Conservation (phyloP, 2,113 vertebrate genomes). For the Myrmecobius fasciatus region DNA sequence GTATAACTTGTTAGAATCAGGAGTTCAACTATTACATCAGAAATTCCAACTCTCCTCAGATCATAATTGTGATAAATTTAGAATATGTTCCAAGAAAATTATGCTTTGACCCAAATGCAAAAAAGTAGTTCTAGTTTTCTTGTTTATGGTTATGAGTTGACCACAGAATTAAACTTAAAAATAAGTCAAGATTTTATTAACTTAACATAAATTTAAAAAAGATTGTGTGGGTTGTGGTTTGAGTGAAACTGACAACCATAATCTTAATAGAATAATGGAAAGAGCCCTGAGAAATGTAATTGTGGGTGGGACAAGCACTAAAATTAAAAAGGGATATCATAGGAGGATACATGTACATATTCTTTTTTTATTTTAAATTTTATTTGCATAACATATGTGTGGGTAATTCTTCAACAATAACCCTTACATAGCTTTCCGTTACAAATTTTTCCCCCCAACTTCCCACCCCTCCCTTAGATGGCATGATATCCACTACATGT, state of each 20-base stretch:
- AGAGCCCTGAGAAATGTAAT: slow-evolving; percentile 25
- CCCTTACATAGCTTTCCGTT: too few relatives aligned
- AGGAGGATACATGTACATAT: slow-evolving; percentile 34
- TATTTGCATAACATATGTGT: too few relatives aligned
- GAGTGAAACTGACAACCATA: slow-evolving; percentile 36
- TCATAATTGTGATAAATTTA: slow-evolving; percentile 83
- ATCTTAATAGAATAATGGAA: slow-evolving; percentile 13
- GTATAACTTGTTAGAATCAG: slow-evolving; percentile 82
- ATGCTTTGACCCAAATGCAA: slow-evolving; percentile 83
- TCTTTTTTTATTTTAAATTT: too few relatives aligned
- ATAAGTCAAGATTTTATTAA: slow-evolving; percentile 58
- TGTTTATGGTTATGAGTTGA: slow-evolving; percentile 80
- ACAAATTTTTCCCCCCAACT: too few relatives aligned
- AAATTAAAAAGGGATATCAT: slow-evolving; percentile 30
- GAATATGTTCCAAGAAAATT: slow-evolving; percentile 79
- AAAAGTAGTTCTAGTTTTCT: slow-evolving; percentile 74
- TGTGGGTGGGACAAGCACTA: not conserved
- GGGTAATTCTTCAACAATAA: too few relatives aligned
- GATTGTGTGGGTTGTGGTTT: slow-evolving; percentile 50
- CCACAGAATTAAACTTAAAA: slow-evolving; percentile 65
- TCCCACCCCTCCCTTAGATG: too few relatives aligned
- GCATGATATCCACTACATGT: too few relatives aligned
- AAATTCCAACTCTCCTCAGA: slow-evolving; percentile 81
- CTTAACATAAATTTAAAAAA: slow-evolving; percentile 52
- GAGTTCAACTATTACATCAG: slow-evolving; percentile 73